Evolutionary conservation across 1,140 invertebrate species (phyloP), one percentile per base, ranked within the genome.

Genomic region (Belonocnema kinseyi): DNA sequence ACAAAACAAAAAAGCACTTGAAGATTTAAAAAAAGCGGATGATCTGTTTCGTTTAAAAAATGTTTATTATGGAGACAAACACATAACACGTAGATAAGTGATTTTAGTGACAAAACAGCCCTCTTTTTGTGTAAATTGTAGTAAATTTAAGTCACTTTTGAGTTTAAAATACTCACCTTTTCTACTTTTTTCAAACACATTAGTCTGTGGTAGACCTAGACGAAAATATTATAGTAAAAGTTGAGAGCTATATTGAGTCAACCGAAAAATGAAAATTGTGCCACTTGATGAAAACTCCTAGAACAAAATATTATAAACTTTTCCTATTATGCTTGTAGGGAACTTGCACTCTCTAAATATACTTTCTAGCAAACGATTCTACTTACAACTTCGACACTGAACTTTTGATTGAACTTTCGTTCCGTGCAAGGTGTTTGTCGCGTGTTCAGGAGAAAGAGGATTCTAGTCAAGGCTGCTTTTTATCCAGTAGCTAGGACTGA

Each of bases 321-420:
- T 61, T 21, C 58, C 58, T 21, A 61, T 61, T 66, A 14, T 66
- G 26, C 61, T 66, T 66, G 19, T 66, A 16, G 58, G 40, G 16
- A 66, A 66, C 21, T 66, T 66, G 21, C 61, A 40, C 61, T 46
- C 16, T 16, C 26, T 66, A 33, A 46, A 66, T 40, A 66, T 7
- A 7, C 14, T 66, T 66, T 40, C 33, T 40, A 40, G 26, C 14
- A 66, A 66, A 66, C 61, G 26, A 66, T 66, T 66, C 61, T 16
- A 66, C 61, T 66, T 66, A 40, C 6, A 14, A 66, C 14, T 40
- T n/a, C 21, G 17, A 33, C 61, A 40, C 26, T 66, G 26, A 66
- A 66, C 61, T 66, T 66, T 66, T 66, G 26, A 66, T 66, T 66
- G 61, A 66, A 66, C 61, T 66, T 33, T 66, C 61, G 61, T 40